Percentiles rank a stretch among this genome's conserved stretches.
These are phyloP conservation scores for Eospalax fontanierii DNA, from an alignment of 2,797 vertebrate species.

Conservation along the genomic window DNA sequence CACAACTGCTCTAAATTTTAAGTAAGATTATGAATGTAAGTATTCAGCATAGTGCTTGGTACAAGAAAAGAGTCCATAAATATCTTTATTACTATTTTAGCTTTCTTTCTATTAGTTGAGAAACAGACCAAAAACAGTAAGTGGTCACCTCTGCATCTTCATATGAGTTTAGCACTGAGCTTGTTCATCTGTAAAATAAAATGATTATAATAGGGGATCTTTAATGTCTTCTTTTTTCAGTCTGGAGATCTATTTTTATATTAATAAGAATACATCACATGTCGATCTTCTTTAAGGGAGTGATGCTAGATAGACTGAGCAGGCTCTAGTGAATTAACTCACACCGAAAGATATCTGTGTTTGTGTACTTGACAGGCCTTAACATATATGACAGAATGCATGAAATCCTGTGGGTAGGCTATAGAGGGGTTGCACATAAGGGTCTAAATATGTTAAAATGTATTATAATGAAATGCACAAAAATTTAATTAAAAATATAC, in stretches of 20 bases:
- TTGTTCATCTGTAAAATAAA: constrained; percentile 41
- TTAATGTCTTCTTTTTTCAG: neutral
- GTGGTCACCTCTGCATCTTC: neutral
- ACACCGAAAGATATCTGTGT: no score
- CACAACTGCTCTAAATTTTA: constrained; percentile 31
- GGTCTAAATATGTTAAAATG: no score
- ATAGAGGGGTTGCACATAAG: no score
- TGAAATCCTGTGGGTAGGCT: no score
- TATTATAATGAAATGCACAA: no score
- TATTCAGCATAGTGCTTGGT: neutral
- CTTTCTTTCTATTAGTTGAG: constrained; percentile 26
- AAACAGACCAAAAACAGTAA: neutral
- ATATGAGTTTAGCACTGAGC: neutral
- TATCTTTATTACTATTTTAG: neutral
- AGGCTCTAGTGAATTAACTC: no score
- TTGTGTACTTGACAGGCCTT: no score
- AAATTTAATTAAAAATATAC: no score
- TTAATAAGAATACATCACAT: neutral
- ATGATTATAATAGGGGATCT: neutral
- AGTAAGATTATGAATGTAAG: neutral
- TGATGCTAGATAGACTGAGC: no score
- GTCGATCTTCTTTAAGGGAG: no score
- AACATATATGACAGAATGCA: no score
- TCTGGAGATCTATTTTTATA: neutral
- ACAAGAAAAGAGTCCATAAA: neutral